Conservation (phyloP, 1,140 invertebrate species). For the Fopius arisanus region DNA sequence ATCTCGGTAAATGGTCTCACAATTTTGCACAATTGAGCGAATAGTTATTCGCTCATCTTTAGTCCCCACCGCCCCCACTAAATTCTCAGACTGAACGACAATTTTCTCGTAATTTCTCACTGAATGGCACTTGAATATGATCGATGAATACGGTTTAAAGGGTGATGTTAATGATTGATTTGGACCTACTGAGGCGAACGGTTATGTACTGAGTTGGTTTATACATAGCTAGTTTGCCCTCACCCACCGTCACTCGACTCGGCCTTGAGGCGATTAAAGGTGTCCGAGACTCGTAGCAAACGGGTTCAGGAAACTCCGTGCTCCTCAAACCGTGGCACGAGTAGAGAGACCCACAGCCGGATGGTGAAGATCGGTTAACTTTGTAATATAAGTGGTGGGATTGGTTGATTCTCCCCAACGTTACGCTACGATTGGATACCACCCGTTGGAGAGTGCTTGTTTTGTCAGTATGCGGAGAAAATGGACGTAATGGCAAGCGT, state of each 20-base stretch:
- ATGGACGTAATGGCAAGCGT: neutral
- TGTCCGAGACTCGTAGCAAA: constrained; percentile 23
- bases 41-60: neutral
- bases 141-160: neutral
- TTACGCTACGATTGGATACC: constrained; percentile 45
- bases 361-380: constrained; percentile 26
- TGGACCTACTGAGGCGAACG: neutral
- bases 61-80: neutral
- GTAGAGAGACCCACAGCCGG: constrained; percentile 14
- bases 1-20: neutral
- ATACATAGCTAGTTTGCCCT: neutral
- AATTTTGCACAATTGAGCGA: neutral
- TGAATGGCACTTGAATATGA: neutral
- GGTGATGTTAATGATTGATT: neutral
- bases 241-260: constrained; percentile 31
- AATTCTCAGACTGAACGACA: neutral
- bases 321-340: constrained; percentile 40
- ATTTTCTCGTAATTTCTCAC: neutral
- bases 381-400: constrained; percentile 28
- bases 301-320: constrained; percentile 45
- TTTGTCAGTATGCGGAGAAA: neutral
- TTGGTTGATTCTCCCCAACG: constrained; percentile 53
- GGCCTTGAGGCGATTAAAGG: constrained; percentile 56
- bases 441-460: neutral
- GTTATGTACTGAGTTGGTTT: neutral